These are phyloP conservation scores for Coremacera marginata DNA, from an alignment of 2,888 invertebrate species.

Conservation along the genomic window DNA sequence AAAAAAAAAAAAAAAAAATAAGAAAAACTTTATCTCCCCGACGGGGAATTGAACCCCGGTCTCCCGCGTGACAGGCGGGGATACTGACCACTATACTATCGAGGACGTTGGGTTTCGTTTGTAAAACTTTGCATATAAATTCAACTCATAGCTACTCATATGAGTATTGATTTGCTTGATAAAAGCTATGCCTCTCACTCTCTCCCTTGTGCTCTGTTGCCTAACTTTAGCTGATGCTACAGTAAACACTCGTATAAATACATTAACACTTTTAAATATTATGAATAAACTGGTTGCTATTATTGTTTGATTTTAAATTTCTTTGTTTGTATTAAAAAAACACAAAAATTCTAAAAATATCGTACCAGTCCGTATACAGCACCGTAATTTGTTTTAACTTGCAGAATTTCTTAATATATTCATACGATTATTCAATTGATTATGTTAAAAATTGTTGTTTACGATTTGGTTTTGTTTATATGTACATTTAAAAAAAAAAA, in stretches of 20 bases:
- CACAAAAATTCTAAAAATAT: constrained; percentile 27
- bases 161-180: not conserved
- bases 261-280: too few species aligned
- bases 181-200: too few species aligned
- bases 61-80: constrained; percentile 68
- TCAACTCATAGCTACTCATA: not conserved
- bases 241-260: not conserved
- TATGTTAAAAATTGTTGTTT: not conserved
- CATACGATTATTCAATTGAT: not conserved
- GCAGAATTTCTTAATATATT: not conserved
- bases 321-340: not conserved
- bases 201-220: too few species aligned
- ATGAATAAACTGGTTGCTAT: too few species aligned
- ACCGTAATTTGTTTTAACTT: constrained; percentile 13
- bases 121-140: not conserved
- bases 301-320: not conserved
- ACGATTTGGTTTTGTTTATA: not conserved
- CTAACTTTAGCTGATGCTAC: not conserved
- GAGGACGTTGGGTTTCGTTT: constrained; percentile 50
- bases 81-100: constrained; percentile 68
- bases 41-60: constrained; percentile 68
- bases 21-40: constrained; percentile 53
- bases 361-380: constrained; percentile 48
- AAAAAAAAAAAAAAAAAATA: not conserved
- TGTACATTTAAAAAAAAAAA: too few species aligned